Conservation (phyloP, 1,140 invertebrate genomes). For the Diachasma alloeum region DNA sequence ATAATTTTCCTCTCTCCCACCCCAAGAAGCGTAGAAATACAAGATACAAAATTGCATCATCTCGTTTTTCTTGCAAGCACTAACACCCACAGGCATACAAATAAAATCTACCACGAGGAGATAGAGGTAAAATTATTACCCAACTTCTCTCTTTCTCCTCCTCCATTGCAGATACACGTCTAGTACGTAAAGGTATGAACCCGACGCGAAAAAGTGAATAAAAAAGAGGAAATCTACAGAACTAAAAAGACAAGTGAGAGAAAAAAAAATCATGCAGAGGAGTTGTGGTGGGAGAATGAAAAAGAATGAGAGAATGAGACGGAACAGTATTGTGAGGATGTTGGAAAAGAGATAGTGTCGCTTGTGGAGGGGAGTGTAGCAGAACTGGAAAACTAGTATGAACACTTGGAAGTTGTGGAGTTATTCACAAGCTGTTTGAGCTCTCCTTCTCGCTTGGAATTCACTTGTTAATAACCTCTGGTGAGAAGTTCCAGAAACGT, state of each 20-base stretch:
- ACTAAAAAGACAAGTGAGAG: background rate
- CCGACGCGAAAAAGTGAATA: background rate
- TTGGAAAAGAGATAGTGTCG: no score
- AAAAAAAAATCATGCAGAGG: background rate
- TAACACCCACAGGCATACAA: background rate
- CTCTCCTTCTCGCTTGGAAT: conserved; percentile 1
- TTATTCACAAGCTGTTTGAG: conserved; percentile 9
- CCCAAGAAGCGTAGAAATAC: background rate
- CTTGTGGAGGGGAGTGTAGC: background rate
- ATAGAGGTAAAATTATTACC: conserved; percentile 31
- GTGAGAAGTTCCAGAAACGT: background rate
- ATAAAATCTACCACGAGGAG: background rate
- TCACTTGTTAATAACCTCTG: conserved; percentile 9
- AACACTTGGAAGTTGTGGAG: background rate
- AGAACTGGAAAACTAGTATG: background rate
- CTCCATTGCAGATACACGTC: background rate
- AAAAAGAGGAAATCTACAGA: background rate
- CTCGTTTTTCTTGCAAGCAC: background rate
- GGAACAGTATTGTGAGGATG: background rate
- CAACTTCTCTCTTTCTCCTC: background rate
- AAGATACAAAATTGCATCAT: conserved; percentile 12
- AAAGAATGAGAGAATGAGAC: background rate
- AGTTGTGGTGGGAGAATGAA: background rate
- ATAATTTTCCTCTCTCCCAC: background rate
- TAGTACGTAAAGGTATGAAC: background rate